Evolutionary conservation across 2,797 vertebrate species (phyloP).

Genomic region (Neostethus bicornis): DNA sequence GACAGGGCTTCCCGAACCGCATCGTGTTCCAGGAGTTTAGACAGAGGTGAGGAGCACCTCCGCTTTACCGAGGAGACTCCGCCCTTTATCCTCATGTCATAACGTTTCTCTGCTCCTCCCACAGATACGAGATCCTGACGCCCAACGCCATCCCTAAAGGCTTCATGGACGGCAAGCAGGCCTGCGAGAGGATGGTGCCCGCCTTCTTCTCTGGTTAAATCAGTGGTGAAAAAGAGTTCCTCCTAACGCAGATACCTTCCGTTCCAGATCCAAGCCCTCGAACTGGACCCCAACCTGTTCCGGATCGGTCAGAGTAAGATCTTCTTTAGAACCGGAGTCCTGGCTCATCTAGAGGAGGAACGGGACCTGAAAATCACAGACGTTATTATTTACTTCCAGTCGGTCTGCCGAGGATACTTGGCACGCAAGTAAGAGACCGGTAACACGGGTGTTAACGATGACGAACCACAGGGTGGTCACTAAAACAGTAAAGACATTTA

Average conservation of each 20-base stretch:
- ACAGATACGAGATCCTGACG: conserved; percentile 96
- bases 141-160: conserved; percentile 98
- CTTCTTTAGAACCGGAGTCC: conserved; percentile 95
- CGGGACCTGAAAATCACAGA: conserved; percentile 97
- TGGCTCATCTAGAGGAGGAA: conserved; percentile 97
- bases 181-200: conserved; percentile 94
- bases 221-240: neutral
- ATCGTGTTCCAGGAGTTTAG: too few species aligned
- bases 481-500: too few species aligned
- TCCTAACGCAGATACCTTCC: neutral
- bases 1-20: too few species aligned
- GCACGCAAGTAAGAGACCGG: conserved; percentile 97
- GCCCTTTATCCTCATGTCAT: too few species aligned
- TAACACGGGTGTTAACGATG: too few species aligned
- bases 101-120: too few species aligned
- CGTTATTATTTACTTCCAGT: conserved; percentile 98
- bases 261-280: conserved; percentile 89
- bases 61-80: too few species aligned
- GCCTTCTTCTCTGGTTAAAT: neutral
- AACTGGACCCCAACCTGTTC: conserved; percentile 94
- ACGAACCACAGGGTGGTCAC: too few species aligned
- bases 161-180: conserved; percentile 98
- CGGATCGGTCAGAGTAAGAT: conserved; percentile 99
- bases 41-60: too few species aligned
- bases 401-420: conserved; percentile 93